Base-by-base conservation (phyloP, 2,797 vertebrate species). In the Coracias cyanogaster region DNA sequence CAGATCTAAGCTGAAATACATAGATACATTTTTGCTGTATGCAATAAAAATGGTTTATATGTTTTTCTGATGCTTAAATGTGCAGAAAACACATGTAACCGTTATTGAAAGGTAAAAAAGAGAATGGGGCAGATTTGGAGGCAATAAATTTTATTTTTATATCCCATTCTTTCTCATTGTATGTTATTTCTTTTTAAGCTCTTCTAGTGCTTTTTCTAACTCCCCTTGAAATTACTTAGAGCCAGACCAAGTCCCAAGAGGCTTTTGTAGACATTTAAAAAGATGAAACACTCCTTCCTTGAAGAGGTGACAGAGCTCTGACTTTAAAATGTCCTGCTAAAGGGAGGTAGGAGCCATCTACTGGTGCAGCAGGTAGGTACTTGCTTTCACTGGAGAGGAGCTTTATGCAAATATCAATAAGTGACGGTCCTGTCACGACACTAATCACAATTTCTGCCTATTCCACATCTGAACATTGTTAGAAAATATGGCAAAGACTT, bases 1-100 rank as follows among this genome's bases (percentile, higher is more conserved):
- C 51, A 91, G 79, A 86, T 96, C 89, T 94, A 79, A 94, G 90
- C 64, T 94, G 92, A 96, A 95, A 82, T 74, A 62, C 25, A 7
- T 45, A 90, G 74, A 82, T 95, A 79, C 83, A 71, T 96, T 96
- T 79, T 93, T 90, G 29, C 66, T 90, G 37, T 54, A 7, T 82
- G 86, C 91, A 64, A 84, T 97, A 96, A 97, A 95, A 95, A 93
- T 94, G 71, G 55, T 97, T 96, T 96, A 95, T 96, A 67, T 94
- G 77, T 86, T 86, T 92, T 96, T 78, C 92, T 92, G 94, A 52
- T 92, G 71, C 73, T 93, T 92, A 90, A 93, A 88, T 77, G 76
- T 86, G 73, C 90, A 89, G 70, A 94, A 87, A 78, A 93, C 77
- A 57, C 46, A 46, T 73, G 33, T 90, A 86, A 89, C 67, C 31